phyloP scores from a whole-genome alignment of 2,888 invertebrate genomes.

The Nomada flava region DNA sequence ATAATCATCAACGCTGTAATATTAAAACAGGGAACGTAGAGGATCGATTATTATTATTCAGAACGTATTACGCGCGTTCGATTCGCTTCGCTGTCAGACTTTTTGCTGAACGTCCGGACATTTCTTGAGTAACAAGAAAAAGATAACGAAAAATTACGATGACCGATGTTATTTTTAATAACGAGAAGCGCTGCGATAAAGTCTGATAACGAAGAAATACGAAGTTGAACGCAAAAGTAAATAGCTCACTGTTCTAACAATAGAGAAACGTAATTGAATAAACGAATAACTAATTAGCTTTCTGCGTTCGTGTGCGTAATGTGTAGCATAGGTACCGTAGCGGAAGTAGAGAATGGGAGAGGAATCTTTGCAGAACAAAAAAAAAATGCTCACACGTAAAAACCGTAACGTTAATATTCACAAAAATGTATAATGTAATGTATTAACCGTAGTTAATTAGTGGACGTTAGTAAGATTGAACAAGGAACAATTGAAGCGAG shows the following conservation, averaged over 20 bases:
- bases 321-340: constrained; percentile 6
- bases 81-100: constrained; percentile 2
- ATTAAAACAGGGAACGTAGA: neutral
- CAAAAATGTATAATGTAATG: constrained; percentile 26
- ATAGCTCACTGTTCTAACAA: constrained; percentile 9
- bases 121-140: no score
- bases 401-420: constrained; percentile 22
- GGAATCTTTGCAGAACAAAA: constrained; percentile 15
- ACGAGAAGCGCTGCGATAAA: no score
- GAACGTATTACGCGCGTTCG: neutral
- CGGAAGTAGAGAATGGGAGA: constrained; percentile 1
- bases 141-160: no score
- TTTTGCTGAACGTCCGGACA: neutral
- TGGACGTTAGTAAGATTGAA: constrained; percentile 40
- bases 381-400: constrained; percentile 33
- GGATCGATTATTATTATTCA: no score
- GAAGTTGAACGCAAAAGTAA: no score
- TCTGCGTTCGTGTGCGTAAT: constrained; percentile 38
- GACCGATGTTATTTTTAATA: no score
- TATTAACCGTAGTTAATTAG: constrained; percentile 53
- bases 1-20: constrained; percentile 20
- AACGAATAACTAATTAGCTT: constrained; percentile 39
- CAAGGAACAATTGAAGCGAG: constrained; percentile 17
- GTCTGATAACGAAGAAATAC: no score
- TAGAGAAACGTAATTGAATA: constrained; percentile 28